Conservation (phyloP, 2,113 vertebrate species). For the Emydocephalus ijimae region DNA sequence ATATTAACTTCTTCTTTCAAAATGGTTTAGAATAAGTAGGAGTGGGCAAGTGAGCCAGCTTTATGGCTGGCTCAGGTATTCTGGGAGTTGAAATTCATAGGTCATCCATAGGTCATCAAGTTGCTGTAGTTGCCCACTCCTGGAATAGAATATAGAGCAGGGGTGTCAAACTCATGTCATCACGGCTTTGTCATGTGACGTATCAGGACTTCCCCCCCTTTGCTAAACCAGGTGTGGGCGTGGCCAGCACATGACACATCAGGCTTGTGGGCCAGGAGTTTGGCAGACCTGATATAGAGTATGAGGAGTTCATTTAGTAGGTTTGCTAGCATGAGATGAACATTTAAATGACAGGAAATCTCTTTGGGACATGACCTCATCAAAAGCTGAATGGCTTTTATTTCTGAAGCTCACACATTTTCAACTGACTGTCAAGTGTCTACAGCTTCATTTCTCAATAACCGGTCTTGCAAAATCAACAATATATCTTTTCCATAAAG, state of each 20-base stretch:
- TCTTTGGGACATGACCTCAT: background rate
- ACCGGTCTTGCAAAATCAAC: background rate
- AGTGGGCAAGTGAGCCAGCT: background rate
- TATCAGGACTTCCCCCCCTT: too few species aligned
- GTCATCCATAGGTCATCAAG: background rate
- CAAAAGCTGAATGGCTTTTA: background rate
- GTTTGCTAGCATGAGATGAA: background rate
- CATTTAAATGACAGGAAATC: background rate
- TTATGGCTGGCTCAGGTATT: background rate
- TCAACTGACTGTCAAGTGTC: background rate
- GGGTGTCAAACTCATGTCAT: too few species aligned
- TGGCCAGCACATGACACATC: too few species aligned
- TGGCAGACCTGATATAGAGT: background rate
- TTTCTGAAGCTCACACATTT: background rate
- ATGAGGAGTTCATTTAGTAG: slow-evolving; percentile 2
- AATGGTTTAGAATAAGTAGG: slow-evolving; percentile 14
- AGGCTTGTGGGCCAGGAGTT: too few species aligned
- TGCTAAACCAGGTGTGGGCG: too few species aligned
- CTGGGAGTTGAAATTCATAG: background rate
- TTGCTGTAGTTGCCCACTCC: background rate
- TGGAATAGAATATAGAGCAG: background rate
- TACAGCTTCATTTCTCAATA: background rate
- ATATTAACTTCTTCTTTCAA: slow-evolving; percentile 28
- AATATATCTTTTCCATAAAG: background rate
- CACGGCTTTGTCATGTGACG: too few species aligned